Evolutionary conservation across 2,113 vertebrate species (phyloP), one percentile per base, ranked within the genome.

Genomic region (Gnathonemus longibarbis): DNA sequence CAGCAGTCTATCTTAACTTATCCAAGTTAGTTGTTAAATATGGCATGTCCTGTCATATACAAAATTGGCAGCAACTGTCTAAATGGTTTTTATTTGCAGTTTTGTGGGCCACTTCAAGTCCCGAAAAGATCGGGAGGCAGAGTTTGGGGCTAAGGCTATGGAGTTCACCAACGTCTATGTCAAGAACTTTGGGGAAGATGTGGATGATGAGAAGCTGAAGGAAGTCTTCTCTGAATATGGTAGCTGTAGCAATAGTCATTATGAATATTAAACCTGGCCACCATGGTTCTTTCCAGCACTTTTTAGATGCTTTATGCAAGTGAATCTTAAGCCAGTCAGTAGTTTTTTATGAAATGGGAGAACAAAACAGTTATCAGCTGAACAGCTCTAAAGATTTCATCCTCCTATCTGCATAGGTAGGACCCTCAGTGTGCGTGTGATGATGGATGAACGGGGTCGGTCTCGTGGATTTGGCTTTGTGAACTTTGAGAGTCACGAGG

Each of bases 71-170:
- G 6, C 74, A 80, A 27, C 17, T 80, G 74, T 80, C 31, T 80
- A 80, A 80, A 80, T 80, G 31, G 31, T 15, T 80, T 27, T 89
- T 13, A 17, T 62, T 88, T 52, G 0, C 94, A 99, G 98, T 62
- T 99, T 98, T 91, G 98, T 99, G 5, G 98, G 98, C 90, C 96
- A 98, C 49, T 99, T 99, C 93, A 99, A 99, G 92, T 99, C 98
- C 84, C 97, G 97, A n/a, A 97, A 97, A 87, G 98, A 99, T 88
- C 96, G 98, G 0, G 97, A 98, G 90, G 94, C 96, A 0, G 98
- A 99, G 94, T 95, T 96, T 91, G 98, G 98, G 10, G 94, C 95
- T 9, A 96, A 94, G 90, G 96, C 96, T 0, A 89, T 96, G 94
- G 97, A 97, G 91, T 99, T 98, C 94, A 99, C 98, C 93, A 99